phyloP scores from a whole-genome alignment of 1,140 invertebrate species.

The Lysiphlebus fabarum region DNA sequence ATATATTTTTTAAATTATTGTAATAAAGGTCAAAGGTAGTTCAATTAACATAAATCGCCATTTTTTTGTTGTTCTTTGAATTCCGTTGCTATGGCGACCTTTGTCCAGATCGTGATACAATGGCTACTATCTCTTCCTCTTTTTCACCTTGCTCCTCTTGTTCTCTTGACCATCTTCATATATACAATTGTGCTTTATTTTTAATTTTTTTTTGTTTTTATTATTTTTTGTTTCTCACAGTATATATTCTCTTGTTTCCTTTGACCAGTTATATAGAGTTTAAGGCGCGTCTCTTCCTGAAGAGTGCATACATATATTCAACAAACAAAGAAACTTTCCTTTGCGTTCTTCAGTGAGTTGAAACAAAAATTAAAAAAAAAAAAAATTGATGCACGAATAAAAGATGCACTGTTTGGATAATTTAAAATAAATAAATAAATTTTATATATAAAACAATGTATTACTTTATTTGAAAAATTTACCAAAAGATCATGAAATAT shows the following conservation, averaged over 20 bases:
- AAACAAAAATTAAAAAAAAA: constrained; percentile 38
- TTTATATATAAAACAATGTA: constrained; percentile 38
- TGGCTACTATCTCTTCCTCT: constrained; percentile 44
- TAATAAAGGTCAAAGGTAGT: constrained; percentile 22
- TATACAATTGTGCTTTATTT: constrained; percentile 13
- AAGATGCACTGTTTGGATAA: constrained; percentile 45
- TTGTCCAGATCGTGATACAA: constrained; percentile 49
- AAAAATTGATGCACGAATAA: constrained; percentile 48
- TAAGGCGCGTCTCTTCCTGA: constrained; percentile 30
- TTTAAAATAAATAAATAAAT: constrained; percentile 24
- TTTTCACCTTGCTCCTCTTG: constrained; percentile 24
- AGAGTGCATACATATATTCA: constrained; percentile 33
- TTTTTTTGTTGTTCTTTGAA: constrained; percentile 45
- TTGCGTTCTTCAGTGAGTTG: constrained; percentile 24
- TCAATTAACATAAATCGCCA: constrained; percentile 46
- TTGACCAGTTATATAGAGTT: not conserved
- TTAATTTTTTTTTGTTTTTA: constrained; percentile 2
- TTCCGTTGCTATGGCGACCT: constrained; percentile 49
- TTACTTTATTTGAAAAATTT: constrained; percentile 30
- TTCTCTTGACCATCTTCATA: constrained; percentile 22
- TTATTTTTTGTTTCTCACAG: constrained; percentile 10
- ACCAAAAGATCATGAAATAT: too few relatives aligned
- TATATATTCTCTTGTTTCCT: too few relatives aligned
- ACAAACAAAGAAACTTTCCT: constrained; percentile 46
- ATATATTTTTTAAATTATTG: too few relatives aligned